Percentiles rank a stretch among this genome's conserved stretches.
These are phyloP conservation scores for Polyommatus icarus DNA, from an alignment of 2,888 invertebrate species.

Conservation along the genomic window DNA sequence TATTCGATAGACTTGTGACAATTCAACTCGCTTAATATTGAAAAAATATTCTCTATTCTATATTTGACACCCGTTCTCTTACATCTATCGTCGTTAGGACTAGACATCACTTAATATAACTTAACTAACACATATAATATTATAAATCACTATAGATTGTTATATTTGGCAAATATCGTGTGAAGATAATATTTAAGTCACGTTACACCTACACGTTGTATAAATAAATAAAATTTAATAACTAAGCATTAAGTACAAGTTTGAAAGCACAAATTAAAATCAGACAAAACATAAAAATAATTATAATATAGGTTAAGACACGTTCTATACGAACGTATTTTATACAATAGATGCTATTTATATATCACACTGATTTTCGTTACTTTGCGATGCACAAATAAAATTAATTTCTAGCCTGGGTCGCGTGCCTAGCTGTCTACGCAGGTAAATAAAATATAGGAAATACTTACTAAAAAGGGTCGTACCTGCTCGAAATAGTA, in stretches of 20 bases:
- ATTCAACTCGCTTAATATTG: slow-evolving; percentile 32
- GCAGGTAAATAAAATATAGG: neutral
- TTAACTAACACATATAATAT: slow-evolving; percentile 16
- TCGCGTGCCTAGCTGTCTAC: neutral
- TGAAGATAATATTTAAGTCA: slow-evolving; percentile 9
- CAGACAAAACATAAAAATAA: neutral
- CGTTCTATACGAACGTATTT: neutral
- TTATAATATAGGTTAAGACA: neutral
- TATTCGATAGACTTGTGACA: slow-evolving; percentile 29
- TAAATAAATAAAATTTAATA: slow-evolving; percentile 1
- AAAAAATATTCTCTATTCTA: slow-evolving; percentile 34
- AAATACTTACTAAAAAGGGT: neutral
- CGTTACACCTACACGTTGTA: neutral
- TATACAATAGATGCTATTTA: neutral
- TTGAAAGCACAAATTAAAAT: neutral
- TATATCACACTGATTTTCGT: slow-evolving; percentile 12
- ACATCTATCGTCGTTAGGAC: slow-evolving; percentile 24
- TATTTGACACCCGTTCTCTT: slow-evolving; percentile 35
- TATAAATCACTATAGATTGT: slow-evolving; percentile 25
- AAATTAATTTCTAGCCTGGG: neutral
- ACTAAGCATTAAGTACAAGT: slow-evolving; percentile 7
- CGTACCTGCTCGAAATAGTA: neutral
- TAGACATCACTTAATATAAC: slow-evolving; percentile 19
- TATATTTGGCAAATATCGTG: slow-evolving; percentile 14
- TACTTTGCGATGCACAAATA: neutral